phyloP scores from a whole-genome alignment of 2,888 invertebrate species.

The Didymodactylos carnosus region DNA sequence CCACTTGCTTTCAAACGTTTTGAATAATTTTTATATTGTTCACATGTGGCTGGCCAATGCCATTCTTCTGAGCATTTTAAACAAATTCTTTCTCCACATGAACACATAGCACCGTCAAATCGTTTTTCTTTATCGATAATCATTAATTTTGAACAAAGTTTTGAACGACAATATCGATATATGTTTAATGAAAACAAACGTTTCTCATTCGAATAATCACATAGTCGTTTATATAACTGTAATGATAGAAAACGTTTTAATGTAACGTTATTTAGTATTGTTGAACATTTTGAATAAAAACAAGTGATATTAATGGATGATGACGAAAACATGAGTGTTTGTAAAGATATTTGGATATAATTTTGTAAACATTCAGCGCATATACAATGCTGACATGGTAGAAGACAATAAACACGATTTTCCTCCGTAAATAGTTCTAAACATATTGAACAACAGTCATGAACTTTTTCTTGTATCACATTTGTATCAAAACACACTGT shows the following conservation, averaged over 20 bases:
- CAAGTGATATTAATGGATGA: background rate
- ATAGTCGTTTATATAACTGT: background rate
- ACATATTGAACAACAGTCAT: background rate
- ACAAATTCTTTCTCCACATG: background rate
- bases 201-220: background rate
- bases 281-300: background rate
- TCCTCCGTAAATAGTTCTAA: background rate
- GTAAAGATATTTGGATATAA: background rate
- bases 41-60: background rate
- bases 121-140: background rate
- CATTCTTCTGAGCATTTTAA: background rate
- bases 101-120: background rate
- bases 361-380: background rate
- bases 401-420: background rate
- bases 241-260: background rate
- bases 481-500: background rate
- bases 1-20: background rate
- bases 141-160: background rate
- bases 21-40: background rate
- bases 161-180: background rate
- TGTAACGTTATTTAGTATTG: background rate
- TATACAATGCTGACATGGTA: background rate
- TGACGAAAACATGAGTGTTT: background rate
- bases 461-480: background rate
- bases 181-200: background rate